phyloP scores from a whole-genome alignment of 2,888 invertebrate species.

The Malacosoma neustria region DNA sequence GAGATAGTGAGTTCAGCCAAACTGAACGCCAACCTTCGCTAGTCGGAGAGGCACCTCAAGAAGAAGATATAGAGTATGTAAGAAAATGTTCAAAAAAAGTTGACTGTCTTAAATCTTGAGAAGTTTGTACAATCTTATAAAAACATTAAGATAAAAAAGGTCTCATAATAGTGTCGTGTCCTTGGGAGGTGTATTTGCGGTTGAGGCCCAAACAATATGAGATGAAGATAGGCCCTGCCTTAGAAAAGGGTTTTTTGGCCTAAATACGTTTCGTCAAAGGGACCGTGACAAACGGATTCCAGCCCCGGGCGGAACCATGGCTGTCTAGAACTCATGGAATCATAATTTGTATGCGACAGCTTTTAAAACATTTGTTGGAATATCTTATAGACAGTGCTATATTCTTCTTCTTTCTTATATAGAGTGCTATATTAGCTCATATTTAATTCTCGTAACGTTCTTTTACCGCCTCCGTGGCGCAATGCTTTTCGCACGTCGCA shows the following conservation, averaged over 20 bases:
- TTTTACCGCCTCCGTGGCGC: too few species aligned
- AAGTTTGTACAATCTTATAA: neutral
- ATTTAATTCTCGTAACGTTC: too few species aligned
- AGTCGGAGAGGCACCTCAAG: too few species aligned
- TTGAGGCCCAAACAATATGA: conserved; percentile 40
- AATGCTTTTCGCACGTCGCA: too few species aligned
- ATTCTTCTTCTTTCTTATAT: too few species aligned
- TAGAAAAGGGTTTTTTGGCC: conserved; percentile 40
- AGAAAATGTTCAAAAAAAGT: neutral
- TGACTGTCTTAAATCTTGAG: neutral
- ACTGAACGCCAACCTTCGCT: too few species aligned
- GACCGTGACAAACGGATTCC: conserved; percentile 54
- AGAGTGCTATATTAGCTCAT: too few species aligned
- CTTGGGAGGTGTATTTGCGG: conserved; percentile 29
- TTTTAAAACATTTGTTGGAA: too few species aligned
- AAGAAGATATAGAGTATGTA: too few species aligned
- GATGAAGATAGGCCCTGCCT: conserved; percentile 45
- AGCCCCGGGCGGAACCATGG: conserved; percentile 31
- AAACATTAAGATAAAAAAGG: conserved; percentile 9
- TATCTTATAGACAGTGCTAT: too few species aligned
- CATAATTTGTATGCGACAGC: neutral
- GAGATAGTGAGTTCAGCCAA: too few species aligned
- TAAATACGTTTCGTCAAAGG: conserved; percentile 57
- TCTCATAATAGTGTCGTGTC: conserved; percentile 7
- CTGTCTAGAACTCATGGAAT: neutral